Conservation (phyloP, 1,140 invertebrate genomes). For the Calephelis nemesis region DNA sequence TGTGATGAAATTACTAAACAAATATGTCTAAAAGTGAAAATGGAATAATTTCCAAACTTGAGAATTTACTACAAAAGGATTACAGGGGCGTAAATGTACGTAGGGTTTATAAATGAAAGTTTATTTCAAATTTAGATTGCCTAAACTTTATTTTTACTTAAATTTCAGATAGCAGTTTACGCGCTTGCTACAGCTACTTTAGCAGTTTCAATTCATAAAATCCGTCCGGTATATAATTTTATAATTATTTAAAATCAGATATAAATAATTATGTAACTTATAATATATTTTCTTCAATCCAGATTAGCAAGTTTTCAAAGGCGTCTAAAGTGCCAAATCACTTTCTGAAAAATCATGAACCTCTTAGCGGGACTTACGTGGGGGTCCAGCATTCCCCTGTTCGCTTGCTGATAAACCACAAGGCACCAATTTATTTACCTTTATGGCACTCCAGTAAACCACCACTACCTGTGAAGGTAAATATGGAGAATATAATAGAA, state of each 20-base stretch:
- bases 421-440: constrained; percentile 72
- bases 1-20: constrained; percentile 35
- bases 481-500: constrained; percentile 1
- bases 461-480: constrained; percentile 73
- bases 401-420: constrained; percentile 65
- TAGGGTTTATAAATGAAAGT: constrained; percentile 22
- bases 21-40: constrained; percentile 59
- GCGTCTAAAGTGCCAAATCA: constrained; percentile 69
- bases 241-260: background rate
- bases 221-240: constrained; percentile 69
- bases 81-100: constrained; percentile 69
- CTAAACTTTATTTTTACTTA: constrained; percentile 29
- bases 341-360: constrained; percentile 67
- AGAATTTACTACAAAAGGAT: constrained; percentile 61
- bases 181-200: constrained; percentile 70
- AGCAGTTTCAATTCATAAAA: constrained; percentile 70
- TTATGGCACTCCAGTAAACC: constrained; percentile 78
- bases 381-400: constrained; percentile 69
- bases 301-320: constrained; percentile 79
- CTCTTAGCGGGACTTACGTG: constrained; percentile 57
- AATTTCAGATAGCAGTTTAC: constrained; percentile 75
- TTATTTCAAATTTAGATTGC: constrained; percentile 1
- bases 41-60: constrained; percentile 55
- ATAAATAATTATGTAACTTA: constrained; percentile 48
- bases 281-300: constrained; percentile 34